Conservation (phyloP, 2,888 invertebrate species). For the Charanyca ferruginea region DNA sequence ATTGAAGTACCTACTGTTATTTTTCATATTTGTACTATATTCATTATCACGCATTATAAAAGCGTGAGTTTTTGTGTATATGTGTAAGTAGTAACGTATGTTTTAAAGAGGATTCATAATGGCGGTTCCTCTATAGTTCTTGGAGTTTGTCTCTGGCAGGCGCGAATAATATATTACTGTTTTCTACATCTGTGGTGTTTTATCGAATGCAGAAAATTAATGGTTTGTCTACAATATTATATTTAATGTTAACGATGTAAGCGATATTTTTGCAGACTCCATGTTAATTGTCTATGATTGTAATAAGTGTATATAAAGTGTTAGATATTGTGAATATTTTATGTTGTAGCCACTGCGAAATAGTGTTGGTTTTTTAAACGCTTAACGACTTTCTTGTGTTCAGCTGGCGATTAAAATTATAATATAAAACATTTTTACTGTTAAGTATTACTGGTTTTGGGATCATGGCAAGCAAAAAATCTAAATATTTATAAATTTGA, state of each 20-base stretch:
- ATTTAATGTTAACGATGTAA: constrained; percentile 31
- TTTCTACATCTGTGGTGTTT: constrained; percentile 5
- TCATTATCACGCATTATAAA: neutral
- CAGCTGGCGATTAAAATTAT: neutral
- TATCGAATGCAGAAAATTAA: constrained; percentile 21
- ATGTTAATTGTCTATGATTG: constrained; percentile 32
- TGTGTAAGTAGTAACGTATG: neutral
- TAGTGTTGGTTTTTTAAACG: constrained; percentile 17
- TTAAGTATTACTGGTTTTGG: constrained; percentile 22
- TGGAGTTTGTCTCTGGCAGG: neutral
- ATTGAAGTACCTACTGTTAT: too few species aligned
- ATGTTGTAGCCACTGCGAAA: constrained; percentile 60
- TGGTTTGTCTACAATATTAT: constrained; percentile 23
- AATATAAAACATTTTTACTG: neutral
- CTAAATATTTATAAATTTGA: neutral
- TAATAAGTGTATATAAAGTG: constrained; percentile 46
- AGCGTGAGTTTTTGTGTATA: constrained; percentile 11
- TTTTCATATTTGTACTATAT: too few species aligned
- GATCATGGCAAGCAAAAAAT: constrained; percentile 9
- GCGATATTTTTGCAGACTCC: constrained; percentile 34
- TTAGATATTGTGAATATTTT: constrained; percentile 46
- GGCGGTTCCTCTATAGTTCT: neutral
- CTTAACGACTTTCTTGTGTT: neutral
- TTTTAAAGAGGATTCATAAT: constrained; percentile 3
- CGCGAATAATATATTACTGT: constrained; percentile 6